These are phyloP conservation scores for Kryphioiulus occultus DNA, from an alignment of 2,888 invertebrate species.

Conservation along the genomic window DNA sequence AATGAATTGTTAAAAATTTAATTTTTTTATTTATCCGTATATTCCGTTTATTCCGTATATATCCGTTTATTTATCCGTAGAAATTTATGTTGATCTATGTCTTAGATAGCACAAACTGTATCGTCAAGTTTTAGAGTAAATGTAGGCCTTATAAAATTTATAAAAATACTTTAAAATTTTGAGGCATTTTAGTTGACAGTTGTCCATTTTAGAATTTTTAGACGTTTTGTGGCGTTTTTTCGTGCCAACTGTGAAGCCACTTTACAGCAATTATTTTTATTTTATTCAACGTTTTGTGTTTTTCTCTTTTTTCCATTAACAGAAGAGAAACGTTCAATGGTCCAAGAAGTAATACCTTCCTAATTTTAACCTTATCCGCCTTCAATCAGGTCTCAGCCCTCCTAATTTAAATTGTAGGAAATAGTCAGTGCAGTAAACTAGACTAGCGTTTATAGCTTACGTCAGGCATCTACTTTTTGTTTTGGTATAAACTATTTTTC, in stretches of 20 bases:
- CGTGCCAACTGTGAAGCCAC: not conserved
- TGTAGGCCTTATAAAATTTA: not conserved
- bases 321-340: slow-evolving; percentile 56
- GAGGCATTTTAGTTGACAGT: not conserved
- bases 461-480: not conserved
- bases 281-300: slow-evolving; percentile 36
- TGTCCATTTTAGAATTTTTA: not conserved
- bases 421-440: not conserved
- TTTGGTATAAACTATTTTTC: not conserved
- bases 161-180: not conserved
- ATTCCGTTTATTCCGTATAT: too few relatives aligned
- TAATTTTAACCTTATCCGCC: not conserved
- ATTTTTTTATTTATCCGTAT: not conserved
- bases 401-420: slow-evolving; percentile 18
- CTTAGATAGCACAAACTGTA: not conserved
- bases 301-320: slow-evolving; percentile 51
- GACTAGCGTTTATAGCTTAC: not conserved
- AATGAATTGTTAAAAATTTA: not conserved
- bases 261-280: not conserved
- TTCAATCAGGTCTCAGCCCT: slow-evolving; percentile 28
- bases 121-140: not conserved
- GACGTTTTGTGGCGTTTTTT: not conserved
- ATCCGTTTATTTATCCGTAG: too few relatives aligned
- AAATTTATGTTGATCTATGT: not conserved
- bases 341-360: slow-evolving; percentile 55